phyloP scores from a whole-genome alignment of 2,113 vertebrate genomes.

The Lethenteron reissneri region DNA sequence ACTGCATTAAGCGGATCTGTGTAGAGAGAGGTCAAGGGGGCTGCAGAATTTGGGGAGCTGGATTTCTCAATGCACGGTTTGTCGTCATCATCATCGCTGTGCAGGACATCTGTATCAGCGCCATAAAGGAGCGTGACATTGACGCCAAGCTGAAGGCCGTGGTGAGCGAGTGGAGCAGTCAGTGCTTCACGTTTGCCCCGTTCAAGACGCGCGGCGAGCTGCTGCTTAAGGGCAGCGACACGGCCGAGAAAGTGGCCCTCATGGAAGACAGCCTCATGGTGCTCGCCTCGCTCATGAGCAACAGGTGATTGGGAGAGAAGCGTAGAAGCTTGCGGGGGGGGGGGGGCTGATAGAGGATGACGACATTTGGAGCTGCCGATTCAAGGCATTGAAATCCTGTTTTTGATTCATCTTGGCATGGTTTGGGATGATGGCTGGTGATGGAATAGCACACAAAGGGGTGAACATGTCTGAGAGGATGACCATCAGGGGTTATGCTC shows the following conservation, averaged over 20 bases:
- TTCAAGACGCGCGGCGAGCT: conserved; percentile 46
- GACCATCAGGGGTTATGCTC: too few species aligned
- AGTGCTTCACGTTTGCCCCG: conserved; percentile 28
- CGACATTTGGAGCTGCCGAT: too few species aligned
- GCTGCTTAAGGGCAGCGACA: conserved; percentile 37
- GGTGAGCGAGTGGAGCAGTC: conserved; percentile 31
- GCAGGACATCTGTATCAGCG: conserved; percentile 46
- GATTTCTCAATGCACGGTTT: background rate
- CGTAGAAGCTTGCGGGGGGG: too few species aligned
- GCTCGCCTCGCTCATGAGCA: conserved; percentile 39
- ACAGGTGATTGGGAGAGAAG: conserved; percentile 21
- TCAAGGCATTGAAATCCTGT: background rate
- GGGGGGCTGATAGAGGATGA: too few species aligned
- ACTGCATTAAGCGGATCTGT: too few species aligned
- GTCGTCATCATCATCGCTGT: conserved; percentile 12
- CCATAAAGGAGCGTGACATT: conserved; percentile 48
- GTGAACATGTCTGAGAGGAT: too few species aligned
- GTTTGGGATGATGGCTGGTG: background rate
- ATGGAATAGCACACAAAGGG: too few species aligned
- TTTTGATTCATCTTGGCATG: background rate
- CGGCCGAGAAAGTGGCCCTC: conserved; percentile 28
- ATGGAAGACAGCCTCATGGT: conserved; percentile 53
- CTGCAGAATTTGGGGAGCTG: too few species aligned
- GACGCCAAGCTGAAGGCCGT: conserved; percentile 40
- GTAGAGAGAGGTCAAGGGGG: too few species aligned